phyloP scores from a whole-genome alignment of 2,888 invertebrate species.

The Drosophila colorata region DNA sequence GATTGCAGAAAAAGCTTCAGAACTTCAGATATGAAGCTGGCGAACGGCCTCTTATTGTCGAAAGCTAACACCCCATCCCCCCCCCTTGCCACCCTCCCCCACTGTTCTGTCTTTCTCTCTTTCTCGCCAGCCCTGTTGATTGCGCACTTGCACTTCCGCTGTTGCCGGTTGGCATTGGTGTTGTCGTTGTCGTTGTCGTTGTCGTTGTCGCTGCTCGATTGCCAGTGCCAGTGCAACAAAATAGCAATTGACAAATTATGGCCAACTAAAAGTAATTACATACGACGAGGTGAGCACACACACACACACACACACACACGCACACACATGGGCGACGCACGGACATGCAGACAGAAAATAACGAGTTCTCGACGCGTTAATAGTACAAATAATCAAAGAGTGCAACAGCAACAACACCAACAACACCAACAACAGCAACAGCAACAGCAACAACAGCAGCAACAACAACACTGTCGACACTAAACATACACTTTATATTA shows the following conservation, averaged over 20 bases:
- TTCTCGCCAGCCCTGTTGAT: slow-evolving; percentile 26
- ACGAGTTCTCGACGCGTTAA: slow-evolving; percentile 77
- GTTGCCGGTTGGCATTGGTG: slow-evolving; percentile 26
- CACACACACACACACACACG: slow-evolving; percentile 21
- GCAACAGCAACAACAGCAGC: slow-evolving; percentile 33
- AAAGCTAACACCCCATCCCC: background rate
- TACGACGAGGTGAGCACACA: slow-evolving; percentile 53
- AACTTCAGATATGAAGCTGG: background rate
- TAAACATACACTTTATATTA: slow-evolving; percentile 79
- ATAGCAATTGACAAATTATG: slow-evolving; percentile 80
- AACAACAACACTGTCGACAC: slow-evolving; percentile 70
- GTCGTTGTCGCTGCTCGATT: slow-evolving; percentile 15
- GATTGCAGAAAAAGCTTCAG: background rate
- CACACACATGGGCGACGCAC: background rate
- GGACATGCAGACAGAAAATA: slow-evolving; percentile 46
- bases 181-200: slow-evolving; percentile 26
- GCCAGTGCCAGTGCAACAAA: slow-evolving; percentile 68
- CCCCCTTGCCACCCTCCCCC: background rate
- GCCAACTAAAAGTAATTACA: slow-evolving; percentile 79
- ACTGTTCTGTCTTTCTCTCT: background rate
- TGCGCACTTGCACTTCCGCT: slow-evolving; percentile 74
- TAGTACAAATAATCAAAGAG: slow-evolving; percentile 78
- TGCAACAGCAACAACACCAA: slow-evolving; percentile 43
- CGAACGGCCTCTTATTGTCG: background rate
- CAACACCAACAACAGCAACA: slow-evolving; percentile 42